Percentiles rank a stretch among this genome's conserved stretches.
Evolutionary conservation across 1,140 invertebrate species (phyloP).

Genomic region (Sipha flava): DNA sequence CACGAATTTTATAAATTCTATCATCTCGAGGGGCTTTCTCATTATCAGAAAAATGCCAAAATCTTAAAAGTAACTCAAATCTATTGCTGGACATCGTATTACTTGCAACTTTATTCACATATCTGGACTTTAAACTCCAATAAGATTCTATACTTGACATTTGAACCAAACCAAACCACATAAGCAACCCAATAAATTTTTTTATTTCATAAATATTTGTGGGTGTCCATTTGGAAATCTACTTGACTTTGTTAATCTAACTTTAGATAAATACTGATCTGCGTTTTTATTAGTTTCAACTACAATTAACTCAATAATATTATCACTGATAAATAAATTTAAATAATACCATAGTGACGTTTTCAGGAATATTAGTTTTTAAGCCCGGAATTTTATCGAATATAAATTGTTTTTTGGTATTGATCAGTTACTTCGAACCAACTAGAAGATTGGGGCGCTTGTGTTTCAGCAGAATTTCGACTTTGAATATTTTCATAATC

Average conservation of each 20-base stretch:
- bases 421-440: neutral
- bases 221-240: constrained; percentile 10
- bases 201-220: constrained; percentile 31
- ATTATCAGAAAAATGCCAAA: neutral
- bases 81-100: neutral
- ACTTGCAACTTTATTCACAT: neutral
- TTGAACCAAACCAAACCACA: constrained; percentile 29
- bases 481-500: too few species aligned
- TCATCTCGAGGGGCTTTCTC: neutral
- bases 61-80: neutral
- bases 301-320: neutral
- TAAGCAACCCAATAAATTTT: constrained; percentile 22
- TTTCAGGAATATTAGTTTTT: too few species aligned
- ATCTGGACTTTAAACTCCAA: neutral
- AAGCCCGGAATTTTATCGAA: neutral
- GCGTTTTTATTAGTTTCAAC: neutral
- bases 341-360: neutral
- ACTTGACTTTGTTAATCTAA: neutral
- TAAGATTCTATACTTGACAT: constrained; percentile 6
- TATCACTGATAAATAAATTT: neutral
- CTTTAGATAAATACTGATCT: neutral
- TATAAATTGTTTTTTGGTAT: neutral
- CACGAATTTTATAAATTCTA: neutral
- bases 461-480: neutral
- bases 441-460: neutral